Base-by-base conservation (phyloP, 2,888 invertebrate genomes). In the Stenodema calcarata region DNA sequence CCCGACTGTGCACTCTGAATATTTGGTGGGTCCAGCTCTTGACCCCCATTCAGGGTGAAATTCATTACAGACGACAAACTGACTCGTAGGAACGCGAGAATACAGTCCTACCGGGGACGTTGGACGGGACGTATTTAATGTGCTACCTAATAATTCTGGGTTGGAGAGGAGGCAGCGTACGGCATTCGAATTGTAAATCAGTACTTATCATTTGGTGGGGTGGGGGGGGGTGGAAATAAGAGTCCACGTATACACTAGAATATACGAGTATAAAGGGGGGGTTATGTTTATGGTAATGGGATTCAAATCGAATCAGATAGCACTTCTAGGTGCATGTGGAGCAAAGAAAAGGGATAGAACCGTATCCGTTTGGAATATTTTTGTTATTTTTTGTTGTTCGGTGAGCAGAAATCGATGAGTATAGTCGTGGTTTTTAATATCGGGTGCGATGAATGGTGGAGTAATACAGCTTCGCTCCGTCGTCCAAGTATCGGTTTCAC, bases 231-330 rank as follows among this genome's bases (percentile, higher is more conserved):
- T 23, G 9, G 69, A 69, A 82, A 73, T 73, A 73, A 82, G 82
- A 82, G 62, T 41, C 18, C 54, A 42, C 69, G 69, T 47, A 69
- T 69, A 82, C 69, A 69, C 82, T 69, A 69, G 41, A 69, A 75
- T 73, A 84, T 84, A 84, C n/a, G n/a, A n/a, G n/a, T 75, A 30
- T 47, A 80, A n/a, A 54, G 54, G 50, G 28, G 9, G 73, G 73
- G 84, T 44, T 84, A 84, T 84, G 84, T 84, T 84, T 84, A 84
- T 84, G 84, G 75, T 84, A 75, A 84, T 84, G 84, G 73, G 35
- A 84, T 84, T 84, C 84, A 84, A 84, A 84, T 84, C 73, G 84
- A 84, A 84, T 84, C 84, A 84, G 84, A 84, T 84, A 75, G 44
- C 84, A n/a, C 44, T 23, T 54, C 41, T 23, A 42, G 44, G 11